Evolutionary conservation across 2,113 vertebrate genomes (phyloP).

Genomic region (Trematocara macrostoma): DNA sequence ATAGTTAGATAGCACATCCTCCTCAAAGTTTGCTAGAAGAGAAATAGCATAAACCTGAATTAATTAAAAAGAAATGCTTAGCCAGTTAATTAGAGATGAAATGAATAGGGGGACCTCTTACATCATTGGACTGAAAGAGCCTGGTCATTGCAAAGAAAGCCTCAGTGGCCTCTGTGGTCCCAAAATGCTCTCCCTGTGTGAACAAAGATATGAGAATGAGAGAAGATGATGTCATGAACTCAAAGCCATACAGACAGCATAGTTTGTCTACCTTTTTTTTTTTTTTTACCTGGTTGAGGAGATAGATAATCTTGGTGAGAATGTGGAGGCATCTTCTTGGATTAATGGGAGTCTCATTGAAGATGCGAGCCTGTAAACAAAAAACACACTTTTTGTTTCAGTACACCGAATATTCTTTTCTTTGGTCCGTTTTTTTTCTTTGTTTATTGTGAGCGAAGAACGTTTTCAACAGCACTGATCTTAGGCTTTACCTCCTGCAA

Average conservation of each 20-base stretch:
- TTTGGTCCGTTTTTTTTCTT: not conserved
- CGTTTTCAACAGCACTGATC: not conserved
- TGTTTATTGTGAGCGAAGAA: not conserved
- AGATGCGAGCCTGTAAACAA: conserved; percentile 83
- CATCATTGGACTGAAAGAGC: conserved; percentile 96
- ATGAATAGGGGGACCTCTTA: conserved; percentile 56
- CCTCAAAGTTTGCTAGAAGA: conserved; percentile 87
- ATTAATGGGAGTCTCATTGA: conserved; percentile 97
- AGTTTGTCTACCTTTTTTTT: not conserved
- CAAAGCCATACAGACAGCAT: not conserved
- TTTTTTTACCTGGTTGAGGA: conserved; percentile 61
- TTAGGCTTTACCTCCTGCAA: conserved; percentile 85
- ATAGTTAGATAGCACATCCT: conserved; percentile 98
- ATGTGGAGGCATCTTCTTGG: conserved; percentile 96
- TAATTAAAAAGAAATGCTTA: not conserved
- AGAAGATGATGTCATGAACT: not conserved
- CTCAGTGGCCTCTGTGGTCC: conserved; percentile 94
- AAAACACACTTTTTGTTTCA: not conserved
- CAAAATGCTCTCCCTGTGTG: conserved; percentile 90
- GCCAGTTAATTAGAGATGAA: not conserved
- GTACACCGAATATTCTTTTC: not conserved
- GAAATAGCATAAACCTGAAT: not conserved
- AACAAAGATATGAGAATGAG: not conserved
- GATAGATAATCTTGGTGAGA: conserved; percentile 84
- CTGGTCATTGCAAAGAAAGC: conserved; percentile 99